phyloP scores from a whole-genome alignment of 2,113 vertebrate species.

The Amia ocellicauda region DNA sequence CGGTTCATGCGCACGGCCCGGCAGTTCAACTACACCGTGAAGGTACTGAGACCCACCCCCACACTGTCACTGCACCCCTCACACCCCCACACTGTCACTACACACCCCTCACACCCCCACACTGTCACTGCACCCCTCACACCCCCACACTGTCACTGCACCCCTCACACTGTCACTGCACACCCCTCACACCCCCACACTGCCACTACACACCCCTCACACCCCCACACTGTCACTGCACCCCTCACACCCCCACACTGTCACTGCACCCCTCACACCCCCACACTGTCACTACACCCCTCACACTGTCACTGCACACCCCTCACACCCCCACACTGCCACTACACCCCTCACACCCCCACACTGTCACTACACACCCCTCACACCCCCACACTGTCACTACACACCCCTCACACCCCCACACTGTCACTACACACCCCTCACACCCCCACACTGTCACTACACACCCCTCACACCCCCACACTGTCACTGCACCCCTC shows the following conservation, averaged over 20 bases:
- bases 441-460: not conserved
- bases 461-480: not conserved
- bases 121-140: not conserved
- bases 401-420: not conserved
- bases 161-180: not conserved
- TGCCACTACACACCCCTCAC: not conserved
- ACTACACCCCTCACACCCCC: not conserved
- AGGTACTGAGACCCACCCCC: constrained; percentile 47
- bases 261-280: not conserved
- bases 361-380: not conserved
- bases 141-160: not conserved
- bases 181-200: not conserved
- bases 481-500: not conserved
- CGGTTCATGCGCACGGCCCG: constrained; percentile 72
- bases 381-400: not conserved
- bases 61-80: not conserved
- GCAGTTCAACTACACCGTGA: constrained; percentile 81
- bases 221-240: not conserved
- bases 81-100: not conserved
- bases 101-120: not conserved
- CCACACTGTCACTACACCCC: not conserved
- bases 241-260: not conserved
- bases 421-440: not conserved
- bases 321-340: not conserved
- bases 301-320: not conserved